Evolutionary conservation across 2,888 invertebrate genomes (phyloP), one percentile per base, ranked within the genome.

Genomic region (Euplagia quadripunctaria): DNA sequence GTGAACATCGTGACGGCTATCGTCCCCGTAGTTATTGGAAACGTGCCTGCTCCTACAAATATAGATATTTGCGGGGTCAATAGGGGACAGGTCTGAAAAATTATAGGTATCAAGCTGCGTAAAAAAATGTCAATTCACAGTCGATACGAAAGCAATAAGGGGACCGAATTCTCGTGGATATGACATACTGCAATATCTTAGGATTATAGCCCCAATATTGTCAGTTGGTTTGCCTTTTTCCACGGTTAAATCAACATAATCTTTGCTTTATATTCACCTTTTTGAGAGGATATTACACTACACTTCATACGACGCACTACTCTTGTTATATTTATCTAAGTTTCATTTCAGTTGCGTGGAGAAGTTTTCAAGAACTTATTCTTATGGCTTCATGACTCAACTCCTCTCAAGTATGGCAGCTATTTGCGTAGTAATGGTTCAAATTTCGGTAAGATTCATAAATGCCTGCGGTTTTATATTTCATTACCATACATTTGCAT

Each of bases 341-440:
- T 86, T 83, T 79, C 81, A 74, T 89, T 90, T 68, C 92, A 96
- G 96, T 84, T 95, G 94, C 80, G 94, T 94, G 70, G 90, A 95
- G 85, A 93, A 93, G 85, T 95, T 96, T 81, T 89, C 92, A 16
- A 80, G 79, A 76, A 95, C 94, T 76, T 96, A 95, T 88, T 92
- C 94, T 3, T 94, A 94, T 79, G 96, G 96, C 61, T 96, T 96
- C 90, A 93, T 95, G 94, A 95, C 94, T 79, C 96, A 96, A 88
- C 90, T 96, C 69, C 87, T 95, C 71, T 95, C 95, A 42, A 96
- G 96, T 82, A 92, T 93, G 93, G 94, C 94, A 17, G 95, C 95
- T 61, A 95, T 96, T 88, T 95, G 96, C 88, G 94, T 93, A 66
- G 93, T 95, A 86, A 96, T 96, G 96, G 95, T 96, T 64, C 96